Evolutionary conservation across 1,140 invertebrate species (phyloP), one percentile per base, ranked within the genome.

Genomic region (Maniola jurtina): DNA sequence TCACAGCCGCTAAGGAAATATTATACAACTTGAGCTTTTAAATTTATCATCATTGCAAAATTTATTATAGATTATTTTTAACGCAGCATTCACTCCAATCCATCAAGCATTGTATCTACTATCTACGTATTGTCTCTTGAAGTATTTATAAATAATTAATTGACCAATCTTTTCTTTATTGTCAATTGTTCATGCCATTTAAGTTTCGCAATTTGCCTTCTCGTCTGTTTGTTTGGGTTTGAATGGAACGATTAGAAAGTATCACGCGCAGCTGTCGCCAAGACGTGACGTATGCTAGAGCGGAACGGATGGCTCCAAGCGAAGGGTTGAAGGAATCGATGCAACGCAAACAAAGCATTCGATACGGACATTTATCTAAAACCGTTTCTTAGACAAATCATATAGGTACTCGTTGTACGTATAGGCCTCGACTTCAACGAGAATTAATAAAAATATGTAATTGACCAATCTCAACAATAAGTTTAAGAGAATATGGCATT

Each of bases 241-340:
- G 75, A 83, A 87, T 85, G 66, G 77, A 77, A 76, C 79, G 81
- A 88, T 89, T 88, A 86, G 86, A 89, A 90, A 89, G 88, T 87
- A 80, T 82, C 67, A 74, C 76, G 78, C 76, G 76, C 88, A 90
- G 86, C 88, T 90, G 88, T 88, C 84, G 87, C 83, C 83, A 81
- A 73, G 75, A 83, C 80, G 86, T 84, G 85, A 89, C 82, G 80
- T 80, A 86, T 77, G 76, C 76, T 80, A 72, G 83, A 90, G 86
- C 81, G 86, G 83, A 90, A 88, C 83, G 81, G 83, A 86, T 90
- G 78, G 72, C 73, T 70, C 62, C 59, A 62, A 73, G 74, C 76
- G 78, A 86, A 88, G 86, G 88, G 86, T 86, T 88, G 82, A 80
- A 85, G 81, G 73, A 83, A 70, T 73, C 76, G 77, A 71, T 67